Base-by-base conservation (phyloP, 2,113 vertebrate species). In the Fulmarus glacialis region DNA sequence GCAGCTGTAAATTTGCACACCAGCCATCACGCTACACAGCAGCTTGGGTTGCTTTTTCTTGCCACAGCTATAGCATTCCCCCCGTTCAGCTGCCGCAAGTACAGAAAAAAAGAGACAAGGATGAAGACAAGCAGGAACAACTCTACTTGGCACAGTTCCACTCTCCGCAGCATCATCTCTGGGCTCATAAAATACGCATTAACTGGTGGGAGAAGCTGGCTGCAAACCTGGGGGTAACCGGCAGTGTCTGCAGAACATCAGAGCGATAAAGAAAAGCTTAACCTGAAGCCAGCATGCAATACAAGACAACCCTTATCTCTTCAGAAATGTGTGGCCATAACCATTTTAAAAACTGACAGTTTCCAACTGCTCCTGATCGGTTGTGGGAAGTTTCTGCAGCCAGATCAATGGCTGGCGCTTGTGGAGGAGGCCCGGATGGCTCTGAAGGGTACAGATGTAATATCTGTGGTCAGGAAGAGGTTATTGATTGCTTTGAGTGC, bases 101-200 rank as follows among this genome's bases (percentile, higher is more conserved):
- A 77, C 16, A 80, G 66, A 36, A 45, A 27, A 47, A 48, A 88
- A 87, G 66, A 92, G 15, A 40, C 42, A 88, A 77, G 74, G 63
- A 80, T 59, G 62, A 94, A 93, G 74, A 94, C 85, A 94, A 97
- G 91, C 66, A 90, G 74, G 75, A 94, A 89, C 85, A 97, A 78
- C 38, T 73, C 50, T 55, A 90, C 71, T 58, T 94, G 95, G 90
- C 84, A 90, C 82, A 80, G 90, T 42, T 95, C 45, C 71, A 83
- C 59, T 73, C 87, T 68, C 71, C 6, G 5, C 88, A 24, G 4
- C 78, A 89, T 81, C 67, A 63, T 86, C 83, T 90, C 85, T 2
- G 5, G 38, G 71, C 75, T 96, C 92, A 96, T 93, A 97, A 97
- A 97, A 95, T 70, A 94, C 80, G 2, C 71, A 90, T 70, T 92